These are phyloP conservation scores for Geotria australis DNA, from an alignment of 2,797 vertebrate genomes.

Conservation along the genomic window DNA sequence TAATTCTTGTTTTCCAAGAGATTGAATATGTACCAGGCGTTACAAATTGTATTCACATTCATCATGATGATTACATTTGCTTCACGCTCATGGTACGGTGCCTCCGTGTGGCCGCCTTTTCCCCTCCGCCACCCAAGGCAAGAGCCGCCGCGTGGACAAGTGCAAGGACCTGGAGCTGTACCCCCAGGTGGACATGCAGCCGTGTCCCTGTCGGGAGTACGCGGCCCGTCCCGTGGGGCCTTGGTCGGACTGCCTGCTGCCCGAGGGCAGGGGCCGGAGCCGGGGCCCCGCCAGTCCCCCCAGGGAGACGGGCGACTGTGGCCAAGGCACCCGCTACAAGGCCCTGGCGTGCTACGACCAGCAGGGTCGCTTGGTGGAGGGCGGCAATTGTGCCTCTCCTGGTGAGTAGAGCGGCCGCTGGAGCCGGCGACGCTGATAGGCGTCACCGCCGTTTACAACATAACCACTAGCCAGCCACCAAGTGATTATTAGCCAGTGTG, in stretches of 20 bases:
- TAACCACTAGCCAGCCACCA: too few relatives aligned
- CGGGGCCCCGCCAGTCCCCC: neutral
- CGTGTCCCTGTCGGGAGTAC: slow-evolving; percentile 39
- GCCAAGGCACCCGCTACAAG: neutral
- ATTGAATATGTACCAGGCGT: too few relatives aligned
- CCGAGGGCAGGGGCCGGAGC: slow-evolving; percentile 5
- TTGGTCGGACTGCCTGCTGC: slow-evolving; percentile 60
- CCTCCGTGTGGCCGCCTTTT: too few relatives aligned
- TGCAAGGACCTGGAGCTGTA: slow-evolving; percentile 35
- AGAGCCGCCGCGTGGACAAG: slow-evolving; percentile 57
- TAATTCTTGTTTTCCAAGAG: too few relatives aligned
- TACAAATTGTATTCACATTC: too few relatives aligned
- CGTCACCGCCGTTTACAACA: too few relatives aligned
- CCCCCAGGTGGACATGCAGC: slow-evolving; percentile 34
- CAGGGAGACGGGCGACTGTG: neutral
- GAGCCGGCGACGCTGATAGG: too few relatives aligned
- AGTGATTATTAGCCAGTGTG: too few relatives aligned
- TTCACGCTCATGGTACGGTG: too few relatives aligned
- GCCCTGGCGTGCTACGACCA: neutral
- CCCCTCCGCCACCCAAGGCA: slow-evolving; percentile 15
- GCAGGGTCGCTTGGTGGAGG: neutral
- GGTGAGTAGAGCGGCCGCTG: too few relatives aligned
- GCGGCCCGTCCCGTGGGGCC: slow-evolving; percentile 40
- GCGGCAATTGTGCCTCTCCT: too few relatives aligned
- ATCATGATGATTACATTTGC: too few relatives aligned